Percentiles rank a stretch among this genome's conserved stretches.
Conservation (phyloP, 2,888 invertebrate species). For the Cenopis cana region DNA sequence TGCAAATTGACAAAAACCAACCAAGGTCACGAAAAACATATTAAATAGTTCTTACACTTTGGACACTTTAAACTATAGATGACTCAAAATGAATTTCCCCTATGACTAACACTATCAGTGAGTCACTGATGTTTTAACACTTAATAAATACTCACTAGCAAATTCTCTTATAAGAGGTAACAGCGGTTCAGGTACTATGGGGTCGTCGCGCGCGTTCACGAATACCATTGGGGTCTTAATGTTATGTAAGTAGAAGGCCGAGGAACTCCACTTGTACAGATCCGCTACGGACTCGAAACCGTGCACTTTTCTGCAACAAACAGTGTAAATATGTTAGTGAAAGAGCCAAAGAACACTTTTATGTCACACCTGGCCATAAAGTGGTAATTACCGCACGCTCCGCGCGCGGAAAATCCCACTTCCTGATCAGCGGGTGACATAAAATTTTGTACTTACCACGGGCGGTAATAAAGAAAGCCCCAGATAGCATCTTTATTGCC, state of each 20-base stretch:
- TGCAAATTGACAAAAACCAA: too few species aligned
- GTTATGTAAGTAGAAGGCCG: constrained; percentile 90
- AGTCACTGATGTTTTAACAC: constrained; percentile 13
- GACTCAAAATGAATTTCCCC: neutral
- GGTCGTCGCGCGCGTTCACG: constrained; percentile 96
- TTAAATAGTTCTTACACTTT: neutral
- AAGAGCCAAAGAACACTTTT: neutral
- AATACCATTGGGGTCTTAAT: constrained; percentile 95
- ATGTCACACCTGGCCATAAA: too few species aligned
- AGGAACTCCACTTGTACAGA: constrained; percentile 94
- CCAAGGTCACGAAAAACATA: too few species aligned
- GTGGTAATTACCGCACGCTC: too few species aligned
- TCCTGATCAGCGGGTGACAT: too few species aligned
- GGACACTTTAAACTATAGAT: constrained; percentile 5
- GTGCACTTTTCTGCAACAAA: constrained; percentile 87
- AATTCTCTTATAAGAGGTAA: constrained; percentile 89
- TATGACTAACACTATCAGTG: constrained; percentile 1
- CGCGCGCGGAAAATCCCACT: too few species aligned
- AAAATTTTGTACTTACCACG: too few species aligned
- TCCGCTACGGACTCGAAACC: constrained; percentile 92
- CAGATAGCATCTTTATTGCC: too few species aligned
- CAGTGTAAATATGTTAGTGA: constrained; percentile 5
- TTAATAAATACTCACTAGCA: constrained; percentile 87
- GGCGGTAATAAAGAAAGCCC: too few species aligned
- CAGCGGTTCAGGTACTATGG: constrained; percentile 93